Evolutionary conservation across 2,113 vertebrate genomes (phyloP), one percentile per base, ranked within the genome.

Genomic region (Hemibagrus wyckioides): DNA sequence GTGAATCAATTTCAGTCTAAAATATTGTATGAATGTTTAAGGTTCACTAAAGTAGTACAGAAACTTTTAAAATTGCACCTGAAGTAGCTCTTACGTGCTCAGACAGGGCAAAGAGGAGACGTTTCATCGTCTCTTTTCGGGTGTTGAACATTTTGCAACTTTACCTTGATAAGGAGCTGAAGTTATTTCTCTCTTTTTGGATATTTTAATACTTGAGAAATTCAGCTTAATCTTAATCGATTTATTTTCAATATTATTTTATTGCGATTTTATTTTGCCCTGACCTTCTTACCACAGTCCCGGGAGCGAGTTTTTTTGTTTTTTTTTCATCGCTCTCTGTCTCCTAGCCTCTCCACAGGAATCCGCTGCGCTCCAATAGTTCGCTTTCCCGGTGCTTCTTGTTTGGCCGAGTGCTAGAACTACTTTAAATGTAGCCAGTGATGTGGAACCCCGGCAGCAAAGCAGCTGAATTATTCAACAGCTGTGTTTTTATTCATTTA

Each of bases 401-500:
- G 91, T 93, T 94, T 92, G 86, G 90, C 85, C 75, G 59, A 90
- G 92, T 88, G 88, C 88, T 19, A 75, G 84, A 82, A 85, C 91
- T 92, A 63, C 90, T 92, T 89, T 87, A 92, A 91, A 92, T 86
- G 90, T 88, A 89, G 81, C 90, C 93, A 83, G 92, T 95, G 93
- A 90, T 91, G 92, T 93, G 93, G 90, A 94, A 94, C 91, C 84
- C 91, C 83, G 86, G 90, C 90, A 93, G 93, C 92, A 92, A 91
- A 91, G 91, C 87, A 87, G 82, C 91, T 95, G 92, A 94, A 95
- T 95, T 92, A 94, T 94, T 90, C 82, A 95, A 89, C 85, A 82
- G 83, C 88, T 19, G 89, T 84, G 82, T 92, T 91, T 91, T 91
- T 92, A 90, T 93, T 91, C 85, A 90, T 87, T 89, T 90, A 77